phyloP scores from a whole-genome alignment of 2,888 invertebrate species.

The Lycocerus yunnanus region DNA sequence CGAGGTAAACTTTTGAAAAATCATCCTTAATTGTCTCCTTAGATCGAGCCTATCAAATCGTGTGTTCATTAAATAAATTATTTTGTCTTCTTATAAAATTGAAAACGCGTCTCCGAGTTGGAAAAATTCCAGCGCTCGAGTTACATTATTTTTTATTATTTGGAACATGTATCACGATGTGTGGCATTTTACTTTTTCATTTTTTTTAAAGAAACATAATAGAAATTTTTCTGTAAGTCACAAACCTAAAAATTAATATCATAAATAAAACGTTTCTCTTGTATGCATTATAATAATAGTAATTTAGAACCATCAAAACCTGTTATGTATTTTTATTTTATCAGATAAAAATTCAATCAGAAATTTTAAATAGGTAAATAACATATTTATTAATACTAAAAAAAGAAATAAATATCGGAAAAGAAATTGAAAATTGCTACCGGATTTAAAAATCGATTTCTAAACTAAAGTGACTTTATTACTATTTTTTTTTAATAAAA shows the following conservation, averaged over 20 bases:
- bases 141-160: not conserved
- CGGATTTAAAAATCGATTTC: not conserved
- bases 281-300: not conserved
- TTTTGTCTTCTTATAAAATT: not conserved
- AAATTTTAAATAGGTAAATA: not conserved
- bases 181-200: not conserved
- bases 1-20: not conserved
- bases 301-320: not conserved
- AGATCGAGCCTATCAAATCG: not conserved
- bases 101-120: not conserved
- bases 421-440: not conserved
- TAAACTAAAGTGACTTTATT: not conserved
- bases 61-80: not conserved
- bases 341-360: not conserved
- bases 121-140: not conserved
- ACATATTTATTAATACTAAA: not conserved
- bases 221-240: not conserved
- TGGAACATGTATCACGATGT: not conserved
- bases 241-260: not conserved
- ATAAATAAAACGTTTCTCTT: not conserved
- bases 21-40: not conserved
- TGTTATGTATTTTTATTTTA: not conserved
- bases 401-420: not conserved
- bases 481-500: not conserved
- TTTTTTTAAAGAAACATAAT: not conserved